Conservation (phyloP, 2,113 vertebrate genomes). For the Tragelaphus buxtoni region DNA sequence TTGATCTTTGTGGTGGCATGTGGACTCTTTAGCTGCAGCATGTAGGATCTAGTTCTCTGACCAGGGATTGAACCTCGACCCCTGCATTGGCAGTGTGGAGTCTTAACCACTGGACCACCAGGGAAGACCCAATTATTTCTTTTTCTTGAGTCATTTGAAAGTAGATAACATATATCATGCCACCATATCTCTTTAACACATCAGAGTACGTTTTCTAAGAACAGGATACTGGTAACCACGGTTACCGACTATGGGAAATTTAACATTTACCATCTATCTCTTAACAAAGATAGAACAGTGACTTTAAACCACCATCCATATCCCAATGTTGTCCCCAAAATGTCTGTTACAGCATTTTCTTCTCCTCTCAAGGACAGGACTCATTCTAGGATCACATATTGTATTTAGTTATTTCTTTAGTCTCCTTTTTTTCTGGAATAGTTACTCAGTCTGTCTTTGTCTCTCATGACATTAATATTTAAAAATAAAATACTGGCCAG, state of each 20-base stretch:
- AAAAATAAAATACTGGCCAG: not conserved
- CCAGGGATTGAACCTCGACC: not conserved
- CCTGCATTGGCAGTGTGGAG: not conserved
- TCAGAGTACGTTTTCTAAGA: not conserved
- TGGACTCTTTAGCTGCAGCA: not conserved
- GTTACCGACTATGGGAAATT: not conserved
- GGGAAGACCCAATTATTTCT: not conserved
- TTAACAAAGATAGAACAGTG: not conserved
- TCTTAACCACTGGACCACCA: not conserved
- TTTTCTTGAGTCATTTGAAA: not conserved
- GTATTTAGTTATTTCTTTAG: not conserved
- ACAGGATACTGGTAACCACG: not conserved
- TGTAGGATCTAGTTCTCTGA: not conserved
- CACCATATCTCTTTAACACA: not conserved
- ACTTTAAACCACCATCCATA: not conserved
- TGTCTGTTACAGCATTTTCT: not conserved
- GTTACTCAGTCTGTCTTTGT: not conserved
- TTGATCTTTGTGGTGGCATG: not conserved
- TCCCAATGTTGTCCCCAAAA: not conserved
- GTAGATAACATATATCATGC: not conserved
- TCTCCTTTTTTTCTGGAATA: not conserved
- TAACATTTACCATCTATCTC: not conserved
- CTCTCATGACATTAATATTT: not conserved
- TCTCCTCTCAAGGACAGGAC: not conserved
- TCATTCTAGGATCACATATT: not conserved